Evolutionary conservation across 2,888 invertebrate genomes (phyloP).

Genomic region (Dorcus parallelipipedus): DNA sequence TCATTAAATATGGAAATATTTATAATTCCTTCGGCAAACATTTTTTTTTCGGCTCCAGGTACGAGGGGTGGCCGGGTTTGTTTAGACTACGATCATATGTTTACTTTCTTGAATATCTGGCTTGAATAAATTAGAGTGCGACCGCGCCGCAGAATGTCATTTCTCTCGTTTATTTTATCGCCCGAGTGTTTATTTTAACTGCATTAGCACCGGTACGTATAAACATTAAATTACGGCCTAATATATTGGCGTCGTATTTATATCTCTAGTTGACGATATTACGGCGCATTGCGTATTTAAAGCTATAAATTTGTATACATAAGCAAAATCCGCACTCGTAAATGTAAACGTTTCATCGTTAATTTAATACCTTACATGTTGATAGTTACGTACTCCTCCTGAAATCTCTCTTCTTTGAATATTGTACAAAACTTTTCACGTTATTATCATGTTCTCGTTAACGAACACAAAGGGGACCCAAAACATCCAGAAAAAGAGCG

Average conservation of each 20-base stretch:
- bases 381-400: too few relatives aligned
- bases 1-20: constrained; percentile 25
- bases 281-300: too few relatives aligned
- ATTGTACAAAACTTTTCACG: too few relatives aligned
- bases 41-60: constrained; percentile 20
- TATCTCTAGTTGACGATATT: too few relatives aligned
- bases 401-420: too few relatives aligned
- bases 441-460: too few relatives aligned
- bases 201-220: neutral
- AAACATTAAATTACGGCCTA: neutral
- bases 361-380: too few relatives aligned
- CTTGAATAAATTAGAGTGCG: constrained; percentile 13
- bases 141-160: constrained; percentile 4
- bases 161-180: constrained; percentile 14
- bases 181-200: constrained; percentile 14
- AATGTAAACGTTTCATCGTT: too few relatives aligned
- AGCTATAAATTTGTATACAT: too few relatives aligned
- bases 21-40: constrained; percentile 18
- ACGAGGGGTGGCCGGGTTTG: constrained; percentile 19
- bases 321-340: too few relatives aligned
- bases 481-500: too few relatives aligned
- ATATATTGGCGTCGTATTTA: neutral
- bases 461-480: too few relatives aligned
- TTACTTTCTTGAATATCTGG: constrained; percentile 24
- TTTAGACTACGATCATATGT: constrained; percentile 28